Conservation (phyloP, 2,797 vertebrate genomes). For the Fundulus diaphanus region DNA sequence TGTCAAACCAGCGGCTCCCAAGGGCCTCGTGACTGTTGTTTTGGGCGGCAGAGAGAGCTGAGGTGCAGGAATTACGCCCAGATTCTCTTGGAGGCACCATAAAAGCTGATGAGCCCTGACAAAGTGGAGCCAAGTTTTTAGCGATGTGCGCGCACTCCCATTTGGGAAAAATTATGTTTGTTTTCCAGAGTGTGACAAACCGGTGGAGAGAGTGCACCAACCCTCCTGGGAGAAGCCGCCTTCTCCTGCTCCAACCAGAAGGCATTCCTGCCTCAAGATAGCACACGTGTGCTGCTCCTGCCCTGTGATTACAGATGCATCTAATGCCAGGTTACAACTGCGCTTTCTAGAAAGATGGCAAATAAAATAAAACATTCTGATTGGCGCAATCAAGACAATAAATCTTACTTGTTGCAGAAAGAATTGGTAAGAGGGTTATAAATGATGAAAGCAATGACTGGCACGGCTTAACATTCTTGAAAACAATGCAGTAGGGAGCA, state of each 20-base stretch:
- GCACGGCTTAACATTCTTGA: conserved; percentile 20
- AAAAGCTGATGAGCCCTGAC: conserved; percentile 42
- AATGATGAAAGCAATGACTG: conserved; percentile 25
- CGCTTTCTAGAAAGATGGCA: conserved; percentile 20
- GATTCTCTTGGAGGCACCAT: conserved; percentile 41
- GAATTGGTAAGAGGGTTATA: conserved; percentile 5
- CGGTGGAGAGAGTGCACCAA: conserved; percentile 20
- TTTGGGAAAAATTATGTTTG: conserved; percentile 57
- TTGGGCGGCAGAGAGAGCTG: conserved; percentile 35
- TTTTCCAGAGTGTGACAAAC: conserved; percentile 45
- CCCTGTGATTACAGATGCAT: conserved; percentile 66
- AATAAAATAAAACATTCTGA: conserved; percentile 5
- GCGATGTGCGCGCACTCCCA: conserved; percentile 45
- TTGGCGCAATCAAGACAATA: conserved; percentile 24
- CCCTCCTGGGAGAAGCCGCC: conserved; percentile 24
- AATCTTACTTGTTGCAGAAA: conserved; percentile 41
- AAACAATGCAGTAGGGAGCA: conserved; percentile 35
- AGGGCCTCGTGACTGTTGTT: conserved; percentile 34
- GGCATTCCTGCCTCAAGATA: conserved; percentile 73
- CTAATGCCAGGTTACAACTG: conserved; percentile 54
- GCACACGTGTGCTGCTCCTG: conserved; percentile 34
- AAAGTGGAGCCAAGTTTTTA: conserved; percentile 46
- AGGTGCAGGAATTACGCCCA: conserved; percentile 51
- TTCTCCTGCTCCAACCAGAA: conserved; percentile 28
- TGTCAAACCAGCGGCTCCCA: conserved; percentile 42